A percentile compares a stretch with the other conserved stretches of the same genome.
Conservation (phyloP, 1,140 invertebrate species). For the Potamilus streckersoni region DNA sequence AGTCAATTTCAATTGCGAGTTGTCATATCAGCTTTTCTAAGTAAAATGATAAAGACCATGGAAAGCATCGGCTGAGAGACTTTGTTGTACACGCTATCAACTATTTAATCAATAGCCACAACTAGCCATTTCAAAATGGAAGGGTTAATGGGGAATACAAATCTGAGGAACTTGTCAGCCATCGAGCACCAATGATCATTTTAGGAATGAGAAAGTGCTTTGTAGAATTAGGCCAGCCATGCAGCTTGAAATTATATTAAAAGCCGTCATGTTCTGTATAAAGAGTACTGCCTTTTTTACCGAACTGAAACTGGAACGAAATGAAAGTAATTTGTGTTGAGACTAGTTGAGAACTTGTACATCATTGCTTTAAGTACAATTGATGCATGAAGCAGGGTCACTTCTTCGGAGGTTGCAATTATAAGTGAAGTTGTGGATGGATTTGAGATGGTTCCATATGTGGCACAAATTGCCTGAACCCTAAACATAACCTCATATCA, state of each 20-base stretch:
- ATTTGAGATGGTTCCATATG: neutral
- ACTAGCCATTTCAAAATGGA: neutral
- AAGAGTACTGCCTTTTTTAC: slow-evolving; percentile 4
- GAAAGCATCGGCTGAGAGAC: neutral
- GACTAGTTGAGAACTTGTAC: neutral
- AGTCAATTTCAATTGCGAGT: neutral
- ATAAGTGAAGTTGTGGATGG: neutral
- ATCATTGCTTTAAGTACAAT: neutral
- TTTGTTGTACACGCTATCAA: neutral
- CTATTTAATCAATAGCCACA: neutral
- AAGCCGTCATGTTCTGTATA: slow-evolving; percentile 4
- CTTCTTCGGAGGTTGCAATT: neutral
- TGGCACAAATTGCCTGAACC: too few relatives aligned
- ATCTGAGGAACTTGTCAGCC: neutral
- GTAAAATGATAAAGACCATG: slow-evolving; percentile 2
- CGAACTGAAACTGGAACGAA: neutral
- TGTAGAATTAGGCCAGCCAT: neutral
- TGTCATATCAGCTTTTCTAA: slow-evolving; percentile 10
- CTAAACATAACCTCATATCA: too few relatives aligned
- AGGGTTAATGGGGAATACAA: neutral
- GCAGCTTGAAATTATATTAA: slow-evolving; percentile 12
- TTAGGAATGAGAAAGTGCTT: slow-evolving; percentile 16
- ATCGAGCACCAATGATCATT: slow-evolving; percentile 5
- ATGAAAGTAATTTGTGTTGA: slow-evolving; percentile 14
- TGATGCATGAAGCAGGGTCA: slow-evolving; percentile 11